Base-by-base conservation (phyloP, 2,888 invertebrate species). In the Sesia apiformis region DNA sequence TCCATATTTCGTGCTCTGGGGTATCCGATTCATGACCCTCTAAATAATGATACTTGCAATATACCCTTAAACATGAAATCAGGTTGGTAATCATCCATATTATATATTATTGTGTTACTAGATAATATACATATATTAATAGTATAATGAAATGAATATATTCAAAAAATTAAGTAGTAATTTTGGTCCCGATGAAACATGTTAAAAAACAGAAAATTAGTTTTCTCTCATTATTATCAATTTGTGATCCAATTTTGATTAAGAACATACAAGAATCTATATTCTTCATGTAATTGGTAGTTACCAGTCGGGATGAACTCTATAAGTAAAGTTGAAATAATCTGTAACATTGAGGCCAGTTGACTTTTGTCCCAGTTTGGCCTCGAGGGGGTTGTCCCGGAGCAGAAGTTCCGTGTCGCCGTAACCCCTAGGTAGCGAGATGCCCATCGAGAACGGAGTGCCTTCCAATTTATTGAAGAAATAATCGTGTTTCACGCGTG, bases 401-500 rank as follows among this genome's bases (percentile, higher is more conserved):
- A 96, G 94, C 78, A 94, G 84, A 53, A 94, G 91, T 75, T 93
- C 93, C 55, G 93, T 93, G 67, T 93, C 93, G 23, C 96, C 97
- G 72, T 97, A 97, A 1, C 90, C 91, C 65, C 93, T 92, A 0
- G 97, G 97, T 63, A 97, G 81, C 0, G 95, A 96, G 58, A 97
- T 92, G 1, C 95, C 97, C 76, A 98, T 90, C 0, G 96, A 94
- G 78, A 97, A 98, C 0, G 97, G 97, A 0, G 97, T 97, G 50
- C 93, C 93, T n/a, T 92, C 91, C 50, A 98, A 81, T 43, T 94
- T 93, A 6, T 95, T 93, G 78, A 92, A 97, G 82, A 94, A 97
- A 76, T 97, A 98, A 76, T 97, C 93, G 70, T 95, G 94, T 60
- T 92, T 91, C 66, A 95, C 94, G 62, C 94, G 91, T 2, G 94